Percentiles rank a stretch among this genome's conserved stretches.
phyloP scores from a whole-genome alignment of 1,140 invertebrate species.

The Drosophila fuyamai region DNA sequence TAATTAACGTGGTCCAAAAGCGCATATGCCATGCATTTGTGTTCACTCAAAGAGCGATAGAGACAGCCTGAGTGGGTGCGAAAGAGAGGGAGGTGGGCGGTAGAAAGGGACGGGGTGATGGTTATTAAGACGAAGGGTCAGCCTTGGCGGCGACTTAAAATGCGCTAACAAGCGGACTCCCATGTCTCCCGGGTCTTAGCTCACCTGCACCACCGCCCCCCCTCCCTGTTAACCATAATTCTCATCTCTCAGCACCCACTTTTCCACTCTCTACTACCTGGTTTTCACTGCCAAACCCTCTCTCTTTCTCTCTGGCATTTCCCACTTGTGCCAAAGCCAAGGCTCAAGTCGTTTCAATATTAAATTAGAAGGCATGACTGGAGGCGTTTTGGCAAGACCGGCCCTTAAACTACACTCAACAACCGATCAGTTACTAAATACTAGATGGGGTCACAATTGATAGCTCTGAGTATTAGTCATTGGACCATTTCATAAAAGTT shows the following conservation, averaged over 20 bases:
- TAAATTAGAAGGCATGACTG: constrained; percentile 59
- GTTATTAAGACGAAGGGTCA: constrained; percentile 51
- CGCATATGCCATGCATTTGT: constrained; percentile 45
- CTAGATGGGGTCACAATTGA: too few species aligned
- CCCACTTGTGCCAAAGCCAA: constrained; percentile 50
- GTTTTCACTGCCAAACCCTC: neutral
- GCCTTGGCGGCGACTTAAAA: constrained; percentile 67
- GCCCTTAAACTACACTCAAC: constrained; percentile 1
- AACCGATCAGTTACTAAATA: neutral
- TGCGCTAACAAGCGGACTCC: constrained; percentile 64
- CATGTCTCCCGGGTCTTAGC: constrained; percentile 50
- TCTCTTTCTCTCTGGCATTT: constrained; percentile 35
- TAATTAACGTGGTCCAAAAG: constrained; percentile 55
- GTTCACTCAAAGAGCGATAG: neutral
- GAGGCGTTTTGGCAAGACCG: neutral
- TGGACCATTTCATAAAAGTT: too few species aligned
- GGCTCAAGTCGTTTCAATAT: constrained; percentile 56
- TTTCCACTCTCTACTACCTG: neutral
- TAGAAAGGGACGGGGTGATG: constrained; percentile 5
- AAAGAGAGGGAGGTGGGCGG: too few species aligned
- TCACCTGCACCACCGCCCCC: neutral
- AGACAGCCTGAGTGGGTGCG: neutral
- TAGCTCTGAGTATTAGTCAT: too few species aligned
- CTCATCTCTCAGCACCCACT: neutral
- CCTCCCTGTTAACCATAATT: constrained; percentile 42